Base-by-base conservation (phyloP, 2,113 vertebrate species). In the Bostrychus sinensis region DNA sequence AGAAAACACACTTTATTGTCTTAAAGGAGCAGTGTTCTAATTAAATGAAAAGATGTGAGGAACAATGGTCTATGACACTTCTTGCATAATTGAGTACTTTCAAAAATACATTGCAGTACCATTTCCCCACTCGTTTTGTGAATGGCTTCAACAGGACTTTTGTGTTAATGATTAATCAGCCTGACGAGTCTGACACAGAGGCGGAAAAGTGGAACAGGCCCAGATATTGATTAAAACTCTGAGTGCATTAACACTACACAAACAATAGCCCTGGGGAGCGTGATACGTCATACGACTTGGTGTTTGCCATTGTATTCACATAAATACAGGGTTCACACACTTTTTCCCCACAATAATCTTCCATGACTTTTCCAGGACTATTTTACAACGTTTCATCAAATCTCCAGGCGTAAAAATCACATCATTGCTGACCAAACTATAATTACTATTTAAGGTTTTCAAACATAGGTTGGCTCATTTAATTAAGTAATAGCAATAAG, bases 121-220 rank as follows among this genome's bases (percentile, higher is more conserved):
- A 60, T 54, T 77, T 72, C 46, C 48, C 10, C 38, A 48, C 84
- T 82, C 41, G 54, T 80, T 77, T 54, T 81, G 38, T 50, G 50
- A 70, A 69, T 28, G 37, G 56, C 41, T 85, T 77, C 74, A 67
- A 66, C 48, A 39, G 70, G 70, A 81, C 63, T 75, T 82, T 75
- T 63, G 55, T 62, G 48, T 58, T 80, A 80, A 88, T 78, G 83
- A 82, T 75, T 72, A 83, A 82, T 84, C 82, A 86, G 81, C 60
- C 65, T 46, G 75, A 75, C 56, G 10, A 37, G 65, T 26, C 62
- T 66, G 75, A 77, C 77, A 72, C 16, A 16, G 32, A 80, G 55
- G 75, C 3, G 4, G 58, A 54, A n/a, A 23, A 75, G 41, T 51
- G 20, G 70, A 77, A 82, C 75, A 66, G 63, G 78, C 73, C 50